Evolutionary conservation across 2,888 invertebrate species (phyloP).

Genomic region (Acronicta leporina): DNA sequence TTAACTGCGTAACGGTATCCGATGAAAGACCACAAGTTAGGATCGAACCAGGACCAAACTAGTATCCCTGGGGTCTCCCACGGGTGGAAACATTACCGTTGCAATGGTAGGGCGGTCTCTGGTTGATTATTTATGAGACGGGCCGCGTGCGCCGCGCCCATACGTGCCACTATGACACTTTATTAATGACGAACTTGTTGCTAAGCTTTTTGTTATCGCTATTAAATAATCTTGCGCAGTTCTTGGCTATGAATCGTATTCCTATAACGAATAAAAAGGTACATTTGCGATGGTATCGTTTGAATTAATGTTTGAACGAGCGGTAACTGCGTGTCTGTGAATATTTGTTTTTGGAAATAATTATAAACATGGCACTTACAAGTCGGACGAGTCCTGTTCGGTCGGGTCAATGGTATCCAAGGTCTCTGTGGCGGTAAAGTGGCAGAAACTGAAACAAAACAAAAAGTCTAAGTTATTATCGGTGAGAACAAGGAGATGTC

Average conservation of each 20-base stretch:
- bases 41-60: slow-evolving; percentile 50
- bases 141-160: slow-evolving; percentile 75
- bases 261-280: slow-evolving; percentile 57
- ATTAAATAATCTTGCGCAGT: slow-evolving; percentile 63
- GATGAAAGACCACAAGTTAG: slow-evolving; percentile 59
- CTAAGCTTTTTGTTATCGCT: slow-evolving; percentile 71
- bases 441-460: slow-evolving; percentile 94
- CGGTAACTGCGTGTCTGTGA: slow-evolving; percentile 47
- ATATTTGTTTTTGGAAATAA: slow-evolving; percentile 41
- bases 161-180: slow-evolving; percentile 78
- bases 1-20: slow-evolving; percentile 64
- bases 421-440: slow-evolving; percentile 97
- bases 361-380: slow-evolving; percentile 91
- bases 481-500: slow-evolving; percentile 15
- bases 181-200: slow-evolving; percentile 77
- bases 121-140: slow-evolving; percentile 79
- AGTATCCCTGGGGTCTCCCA: slow-evolving; percentile 65
- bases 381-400: slow-evolving; percentile 95
- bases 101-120: slow-evolving; percentile 73
- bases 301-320: slow-evolving; percentile 60
- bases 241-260: slow-evolving; percentile 62
- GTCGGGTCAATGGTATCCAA: slow-evolving; percentile 97
- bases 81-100: slow-evolving; percentile 70
- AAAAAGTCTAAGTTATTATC: slow-evolving; percentile 56
- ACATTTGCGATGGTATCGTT: slow-evolving; percentile 59